Evolutionary conservation across 2,888 invertebrate genomes (phyloP), one percentile per base, ranked within the genome.

Genomic region (Aphrophora alni): DNA sequence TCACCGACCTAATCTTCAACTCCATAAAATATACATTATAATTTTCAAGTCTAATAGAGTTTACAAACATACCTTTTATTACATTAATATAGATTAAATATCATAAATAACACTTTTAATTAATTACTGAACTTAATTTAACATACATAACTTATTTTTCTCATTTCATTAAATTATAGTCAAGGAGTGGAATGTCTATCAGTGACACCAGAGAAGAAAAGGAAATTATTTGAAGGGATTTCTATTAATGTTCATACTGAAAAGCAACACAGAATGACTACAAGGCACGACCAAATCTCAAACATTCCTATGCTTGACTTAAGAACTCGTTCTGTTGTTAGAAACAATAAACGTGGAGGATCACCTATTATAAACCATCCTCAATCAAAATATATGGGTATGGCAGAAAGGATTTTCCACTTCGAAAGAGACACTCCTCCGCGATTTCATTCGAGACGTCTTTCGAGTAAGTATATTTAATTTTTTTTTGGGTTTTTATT

Each of bases 341-440:
- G 80, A 51, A 73, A 77, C 44, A 71, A 71, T 24, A 82, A 83
- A 77, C 74, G 84, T 69, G 80, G 80, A 77, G 76, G 59, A 69
- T 74, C 82, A 24, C 76, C 27, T 71, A 51, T 44, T 51, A 69
- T 73, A 28, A 73, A 81, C 70, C 17, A 24, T 44, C 44, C 80
- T 68, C 72, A 80, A 26, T 73, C 75, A 75, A 90, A 89, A 84
- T 92, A 90, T 86, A 89, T 91, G n/a, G 90, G 92, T 0, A 89
- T 92, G 89, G 92, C 92, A 8, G 92, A 92, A 86, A 89, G 90
- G 77, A 88, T 92, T 78, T 89, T 89, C 82, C 90, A 90, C 82
- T 92, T 89, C 86, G 90, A 91, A 83, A 90, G 88, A 81, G 90
- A 90, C 84, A 92, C 92, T 5, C 92, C 93, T 4, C 90, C 90